A percentile compares a stretch with the other conserved stretches of the same genome.
Conservation (phyloP, 2,113 vertebrate genomes). For the Tichodroma muraria region DNA sequence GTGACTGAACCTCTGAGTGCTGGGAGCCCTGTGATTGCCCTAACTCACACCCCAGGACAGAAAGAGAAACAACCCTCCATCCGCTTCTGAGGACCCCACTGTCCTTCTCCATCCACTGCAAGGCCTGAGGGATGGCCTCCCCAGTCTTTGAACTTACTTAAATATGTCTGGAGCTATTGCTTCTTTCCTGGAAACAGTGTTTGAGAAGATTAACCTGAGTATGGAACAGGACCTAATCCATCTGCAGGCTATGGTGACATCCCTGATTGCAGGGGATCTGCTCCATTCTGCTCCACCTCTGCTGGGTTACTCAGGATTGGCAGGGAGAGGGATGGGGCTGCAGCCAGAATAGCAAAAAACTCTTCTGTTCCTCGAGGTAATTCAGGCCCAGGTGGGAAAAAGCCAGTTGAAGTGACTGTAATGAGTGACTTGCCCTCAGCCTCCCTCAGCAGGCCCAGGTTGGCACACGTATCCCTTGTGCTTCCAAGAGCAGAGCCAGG, state of each 20-base stretch:
- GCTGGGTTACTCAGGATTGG: neutral
- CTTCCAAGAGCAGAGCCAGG: neutral
- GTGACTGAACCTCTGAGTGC: neutral
- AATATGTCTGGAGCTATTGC: fast-evolving
- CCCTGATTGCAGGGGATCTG: neutral
- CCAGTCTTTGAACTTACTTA: neutral
- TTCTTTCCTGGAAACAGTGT: neutral
- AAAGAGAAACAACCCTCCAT: neutral
- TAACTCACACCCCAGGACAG: neutral
- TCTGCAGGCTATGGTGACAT: neutral
- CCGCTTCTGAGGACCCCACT: neutral
- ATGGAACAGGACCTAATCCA: neutral
- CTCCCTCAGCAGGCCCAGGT: neutral
- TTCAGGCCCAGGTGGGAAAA: neutral
- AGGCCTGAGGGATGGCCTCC: neutral
- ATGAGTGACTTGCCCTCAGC: neutral
- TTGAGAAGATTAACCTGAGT: neutral
- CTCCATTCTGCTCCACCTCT: neutral
- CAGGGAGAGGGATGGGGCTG: neutral
- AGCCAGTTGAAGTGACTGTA: neutral
- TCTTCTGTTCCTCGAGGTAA: neutral
- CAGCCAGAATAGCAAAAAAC: neutral
- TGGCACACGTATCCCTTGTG: neutral
- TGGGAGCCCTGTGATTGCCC: neutral
- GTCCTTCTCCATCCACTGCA: neutral